phyloP scores from a whole-genome alignment of 2,888 invertebrate species.

The Lasioglossum morio region DNA sequence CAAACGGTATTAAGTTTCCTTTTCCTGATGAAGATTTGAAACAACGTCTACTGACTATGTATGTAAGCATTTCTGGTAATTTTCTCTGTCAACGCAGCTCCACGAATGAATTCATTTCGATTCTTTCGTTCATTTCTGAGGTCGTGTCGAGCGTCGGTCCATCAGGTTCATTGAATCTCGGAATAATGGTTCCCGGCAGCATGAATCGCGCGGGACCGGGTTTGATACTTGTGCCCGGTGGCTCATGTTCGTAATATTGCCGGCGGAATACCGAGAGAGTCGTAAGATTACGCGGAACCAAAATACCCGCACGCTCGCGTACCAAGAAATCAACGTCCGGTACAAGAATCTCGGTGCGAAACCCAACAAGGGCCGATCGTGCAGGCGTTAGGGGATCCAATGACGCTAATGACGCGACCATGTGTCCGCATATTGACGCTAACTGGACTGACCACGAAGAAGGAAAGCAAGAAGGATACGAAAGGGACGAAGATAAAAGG shows the following conservation, averaged over 20 bases:
- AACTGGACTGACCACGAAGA: slow-evolving; percentile 73
- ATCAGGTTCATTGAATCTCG: slow-evolving; percentile 8
- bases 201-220: slow-evolving; percentile 3
- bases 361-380: slow-evolving; percentile 66
- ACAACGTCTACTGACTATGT: no score
- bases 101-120: no score
- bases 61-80: no score
- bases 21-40: no score
- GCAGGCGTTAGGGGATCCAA: slow-evolving; percentile 75
- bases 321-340: slow-evolving; percentile 51
- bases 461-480: slow-evolving; percentile 55
- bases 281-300: slow-evolving; percentile 9
- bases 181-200: background rate
- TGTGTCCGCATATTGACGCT: slow-evolving; percentile 80
- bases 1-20: no score
- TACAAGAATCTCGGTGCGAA: slow-evolving; percentile 48
- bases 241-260: slow-evolving; percentile 2
- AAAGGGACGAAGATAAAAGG: slow-evolving; percentile 37
- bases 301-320: slow-evolving; percentile 33
- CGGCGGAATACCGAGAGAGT: slow-evolving; percentile 10
- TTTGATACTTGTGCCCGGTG: background rate
- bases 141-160: background rate
- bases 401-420: slow-evolving; percentile 80
- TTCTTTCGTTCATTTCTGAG: no score
- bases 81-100: no score